Percentiles rank a stretch among this genome's conserved stretches.
Conservation (phyloP, 2,888 invertebrate species). For the Rhamphomyia laevipes region DNA sequence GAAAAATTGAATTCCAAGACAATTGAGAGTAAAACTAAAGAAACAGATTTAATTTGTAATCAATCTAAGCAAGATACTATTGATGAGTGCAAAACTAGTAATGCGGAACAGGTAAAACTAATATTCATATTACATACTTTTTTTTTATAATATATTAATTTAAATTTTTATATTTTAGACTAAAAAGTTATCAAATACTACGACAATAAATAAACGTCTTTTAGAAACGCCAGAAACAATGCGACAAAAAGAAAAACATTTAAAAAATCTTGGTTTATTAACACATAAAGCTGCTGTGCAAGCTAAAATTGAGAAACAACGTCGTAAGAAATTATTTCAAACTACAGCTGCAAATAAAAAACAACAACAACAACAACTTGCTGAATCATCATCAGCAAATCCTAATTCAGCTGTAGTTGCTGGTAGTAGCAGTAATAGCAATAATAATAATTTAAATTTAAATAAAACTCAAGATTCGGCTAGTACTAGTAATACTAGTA, state of each 20-base stretch:
- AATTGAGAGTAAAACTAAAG: too few relatives aligned
- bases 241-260: conserved; percentile 58
- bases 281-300: conserved; percentile 64
- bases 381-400: background rate
- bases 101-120: background rate
- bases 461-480: conserved; percentile 34
- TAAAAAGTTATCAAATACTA: background rate
- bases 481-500: conserved; percentile 15
- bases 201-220: background rate
- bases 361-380: background rate
- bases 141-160: background rate
- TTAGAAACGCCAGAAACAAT: conserved; percentile 47
- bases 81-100: background rate
- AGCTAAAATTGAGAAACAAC: conserved; percentile 46
- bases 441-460: conserved; percentile 41
- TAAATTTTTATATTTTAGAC: background rate
- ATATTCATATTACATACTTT: background rate
- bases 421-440: conserved; percentile 20
- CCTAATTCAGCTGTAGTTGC: conserved; percentile 13
- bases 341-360: conserved; percentile 9
- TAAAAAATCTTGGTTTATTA: conserved; percentile 61
- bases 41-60: too few relatives aligned
- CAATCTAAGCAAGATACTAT: too few relatives aligned
- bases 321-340: conserved; percentile 36
- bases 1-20: too few relatives aligned